These are phyloP conservation scores for Ondatra zibethicus DNA, from an alignment of 2,113 vertebrate species.

Conservation along the genomic window DNA sequence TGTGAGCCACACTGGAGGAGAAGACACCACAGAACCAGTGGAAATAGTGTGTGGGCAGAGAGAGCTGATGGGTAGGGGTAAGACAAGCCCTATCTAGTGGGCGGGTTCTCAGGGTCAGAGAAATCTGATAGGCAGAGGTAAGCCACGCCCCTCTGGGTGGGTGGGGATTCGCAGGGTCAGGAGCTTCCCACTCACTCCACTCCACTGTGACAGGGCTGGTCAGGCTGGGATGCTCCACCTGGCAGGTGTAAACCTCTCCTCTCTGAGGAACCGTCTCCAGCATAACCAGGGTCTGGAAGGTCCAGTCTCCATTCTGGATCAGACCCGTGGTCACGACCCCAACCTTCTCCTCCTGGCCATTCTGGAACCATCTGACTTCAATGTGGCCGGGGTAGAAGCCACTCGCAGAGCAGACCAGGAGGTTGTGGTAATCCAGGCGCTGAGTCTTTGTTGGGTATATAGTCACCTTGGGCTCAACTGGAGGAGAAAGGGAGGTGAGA, in stretches of 20 bases:
- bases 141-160: no score
- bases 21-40: not conserved
- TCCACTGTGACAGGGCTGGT: fast-evolving
- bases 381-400: slow-evolving; percentile 71
- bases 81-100: not conserved
- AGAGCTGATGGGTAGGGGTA: not conserved
- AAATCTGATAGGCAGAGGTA: no score
- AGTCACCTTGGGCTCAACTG: not conserved
- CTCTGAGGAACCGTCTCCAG: slow-evolving; percentile 49
- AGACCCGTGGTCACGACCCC: slow-evolving; percentile 69
- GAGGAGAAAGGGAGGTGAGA: not conserved
- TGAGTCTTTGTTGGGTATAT: not conserved
- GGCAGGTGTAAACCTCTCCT: slow-evolving; percentile 74
- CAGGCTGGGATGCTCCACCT: slow-evolving; percentile 63
- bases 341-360: slow-evolving; percentile 8
- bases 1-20: fast-evolving
- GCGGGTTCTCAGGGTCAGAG: not conserved
- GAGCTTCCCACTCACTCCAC: slow-evolving; percentile 76
- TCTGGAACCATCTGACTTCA: slow-evolving; percentile 71
- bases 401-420: slow-evolving; percentile 77
- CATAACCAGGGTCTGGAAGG: slow-evolving; percentile 73
- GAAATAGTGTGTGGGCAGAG: not conserved
- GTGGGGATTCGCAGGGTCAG: fast-evolving
- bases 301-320: slow-evolving; percentile 73
- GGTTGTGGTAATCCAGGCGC: slow-evolving; percentile 53